Evolutionary conservation across 2,113 vertebrate species (phyloP).

Genomic region (Microtus pennsylvanicus): DNA sequence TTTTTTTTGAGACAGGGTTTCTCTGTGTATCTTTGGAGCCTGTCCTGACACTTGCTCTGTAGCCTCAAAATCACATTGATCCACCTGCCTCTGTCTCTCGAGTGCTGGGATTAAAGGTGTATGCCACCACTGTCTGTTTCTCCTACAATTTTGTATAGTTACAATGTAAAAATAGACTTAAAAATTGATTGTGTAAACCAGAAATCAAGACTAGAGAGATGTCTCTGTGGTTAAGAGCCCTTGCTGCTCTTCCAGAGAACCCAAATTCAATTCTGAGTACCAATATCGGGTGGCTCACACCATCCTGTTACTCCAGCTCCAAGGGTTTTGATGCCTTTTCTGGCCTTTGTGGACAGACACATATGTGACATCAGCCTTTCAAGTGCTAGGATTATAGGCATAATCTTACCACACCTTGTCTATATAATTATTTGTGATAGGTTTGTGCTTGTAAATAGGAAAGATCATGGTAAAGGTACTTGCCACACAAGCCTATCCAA

Average conservation of each 20-base stretch:
- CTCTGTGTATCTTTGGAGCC: no score
- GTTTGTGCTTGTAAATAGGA: background rate
- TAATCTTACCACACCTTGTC: no score
- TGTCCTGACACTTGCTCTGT: no score
- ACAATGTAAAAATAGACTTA: background rate
- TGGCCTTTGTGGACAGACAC: background rate
- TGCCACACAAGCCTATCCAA: background rate
- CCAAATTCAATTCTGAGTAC: background rate
- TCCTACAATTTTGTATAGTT: background rate
- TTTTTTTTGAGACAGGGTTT: no score
- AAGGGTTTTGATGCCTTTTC: background rate
- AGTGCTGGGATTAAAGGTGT: no score
- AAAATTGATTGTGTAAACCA: background rate
- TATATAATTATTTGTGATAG: background rate
- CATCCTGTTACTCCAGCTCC: background rate
- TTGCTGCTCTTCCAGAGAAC: background rate
- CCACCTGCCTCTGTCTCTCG: no score
- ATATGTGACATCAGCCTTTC: background rate
- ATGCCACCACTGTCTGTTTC: no score
- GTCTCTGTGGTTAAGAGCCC: background rate
- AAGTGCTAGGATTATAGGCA: background rate
- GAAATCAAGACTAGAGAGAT: background rate
- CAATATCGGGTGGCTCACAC: background rate
- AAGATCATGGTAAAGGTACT: background rate
- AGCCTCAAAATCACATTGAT: no score